phyloP scores from a whole-genome alignment of 2,113 vertebrate genomes.

The Nibea coibor region DNA sequence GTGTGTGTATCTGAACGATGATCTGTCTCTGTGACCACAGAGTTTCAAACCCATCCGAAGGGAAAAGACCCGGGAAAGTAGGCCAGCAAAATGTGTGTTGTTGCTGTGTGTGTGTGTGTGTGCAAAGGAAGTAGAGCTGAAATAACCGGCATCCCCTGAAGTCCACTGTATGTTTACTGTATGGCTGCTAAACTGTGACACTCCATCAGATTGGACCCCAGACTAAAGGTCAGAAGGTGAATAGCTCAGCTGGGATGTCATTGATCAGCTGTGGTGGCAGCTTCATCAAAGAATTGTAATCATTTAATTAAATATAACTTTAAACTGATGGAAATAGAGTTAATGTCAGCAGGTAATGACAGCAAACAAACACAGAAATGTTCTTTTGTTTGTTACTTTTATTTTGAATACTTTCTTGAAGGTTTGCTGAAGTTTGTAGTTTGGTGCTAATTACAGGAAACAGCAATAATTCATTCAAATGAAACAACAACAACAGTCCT shows the following conservation, averaged over 20 bases:
- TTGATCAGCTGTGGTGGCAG: not conserved
- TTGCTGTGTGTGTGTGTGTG: conserved; percentile 15
- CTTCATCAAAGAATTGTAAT: not conserved
- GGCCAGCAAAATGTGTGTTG: conserved; percentile 53
- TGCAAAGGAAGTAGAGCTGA: conserved; percentile 77
- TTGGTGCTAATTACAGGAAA: no score
- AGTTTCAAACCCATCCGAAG: conserved; percentile 61
- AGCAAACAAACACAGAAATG: no score
- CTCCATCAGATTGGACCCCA: not conserved
- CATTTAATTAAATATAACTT: not conserved
- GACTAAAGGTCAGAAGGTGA: not conserved
- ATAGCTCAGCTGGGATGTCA: not conserved
- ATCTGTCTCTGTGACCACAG: conserved; percentile 62
- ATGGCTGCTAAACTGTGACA: not conserved
- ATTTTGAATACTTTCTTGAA: no score
- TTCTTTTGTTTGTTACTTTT: no score
- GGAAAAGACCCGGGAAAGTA: conserved; percentile 74
- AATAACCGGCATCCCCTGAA: conserved; percentile 77
- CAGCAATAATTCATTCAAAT: no score
- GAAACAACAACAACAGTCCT: no score
- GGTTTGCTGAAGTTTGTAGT: no score
- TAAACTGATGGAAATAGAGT: no score
- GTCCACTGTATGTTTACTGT: conserved; percentile 44
- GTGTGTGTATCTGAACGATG: conserved; percentile 39
- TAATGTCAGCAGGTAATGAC: no score